Evolutionary conservation across 2,888 invertebrate genomes (phyloP).

Genomic region (Yponomeuta cagnagella): DNA sequence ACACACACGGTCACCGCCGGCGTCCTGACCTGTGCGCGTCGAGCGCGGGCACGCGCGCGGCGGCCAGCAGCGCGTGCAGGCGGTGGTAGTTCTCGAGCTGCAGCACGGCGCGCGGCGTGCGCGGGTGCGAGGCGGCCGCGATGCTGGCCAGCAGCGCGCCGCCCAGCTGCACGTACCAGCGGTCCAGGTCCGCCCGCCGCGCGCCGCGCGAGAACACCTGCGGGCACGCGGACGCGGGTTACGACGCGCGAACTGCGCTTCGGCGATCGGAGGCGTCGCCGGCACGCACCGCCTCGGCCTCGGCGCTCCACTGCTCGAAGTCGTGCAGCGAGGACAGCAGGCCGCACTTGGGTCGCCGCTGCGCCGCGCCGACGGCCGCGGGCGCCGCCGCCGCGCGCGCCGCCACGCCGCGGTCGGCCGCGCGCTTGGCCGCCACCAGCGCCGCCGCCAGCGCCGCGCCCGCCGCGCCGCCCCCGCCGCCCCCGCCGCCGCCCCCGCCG

Average conservation of each 20-base stretch:
- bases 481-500: constrained; percentile 39
- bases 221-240: no score
- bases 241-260: no score
- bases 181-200: constrained; percentile 91
- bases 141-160: constrained; percentile 24
- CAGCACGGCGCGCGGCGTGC: constrained; percentile 94
- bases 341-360: constrained; percentile 93
- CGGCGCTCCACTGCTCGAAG: constrained; percentile 85
- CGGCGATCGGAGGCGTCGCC: no score
- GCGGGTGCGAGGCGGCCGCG: constrained; percentile 74
- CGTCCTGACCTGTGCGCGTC: neutral
- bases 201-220: constrained; percentile 81
- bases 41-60: constrained; percentile 86
- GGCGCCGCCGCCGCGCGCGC: constrained; percentile 87
- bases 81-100: constrained; percentile 98
- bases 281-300: constrained; percentile 83
- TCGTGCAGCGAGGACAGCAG: constrained; percentile 74
- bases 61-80: constrained; percentile 89
- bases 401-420: constrained; percentile 94
- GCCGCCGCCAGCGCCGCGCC: constrained; percentile 32
- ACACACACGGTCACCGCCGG: constrained; percentile 56
- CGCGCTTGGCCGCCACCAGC: constrained; percentile 53
- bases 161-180: constrained; percentile 91
- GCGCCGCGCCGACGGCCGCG: constrained; percentile 80
- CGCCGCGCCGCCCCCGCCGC: constrained; percentile 38